Evolutionary conservation across 1,140 invertebrate species (phyloP).

Genomic region (Limonius californicus): DNA sequence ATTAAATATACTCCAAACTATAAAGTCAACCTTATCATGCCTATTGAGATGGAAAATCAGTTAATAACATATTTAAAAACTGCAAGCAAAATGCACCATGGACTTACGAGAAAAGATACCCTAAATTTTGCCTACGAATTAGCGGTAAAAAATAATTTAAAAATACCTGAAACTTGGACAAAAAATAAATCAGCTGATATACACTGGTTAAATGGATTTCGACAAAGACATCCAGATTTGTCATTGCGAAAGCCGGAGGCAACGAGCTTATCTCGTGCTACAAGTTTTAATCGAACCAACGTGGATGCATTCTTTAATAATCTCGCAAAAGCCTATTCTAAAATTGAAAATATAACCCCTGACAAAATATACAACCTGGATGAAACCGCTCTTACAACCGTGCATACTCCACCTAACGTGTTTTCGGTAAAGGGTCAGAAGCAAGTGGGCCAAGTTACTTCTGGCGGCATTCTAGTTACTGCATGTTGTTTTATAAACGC

Average conservation of each 20-base stretch:
- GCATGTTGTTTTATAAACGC: no score
- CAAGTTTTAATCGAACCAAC: slow-evolving; percentile 37
- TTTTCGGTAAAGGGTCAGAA: slow-evolving; percentile 37
- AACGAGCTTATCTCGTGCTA: slow-evolving; percentile 37
- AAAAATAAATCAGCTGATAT: slow-evolving; percentile 18
- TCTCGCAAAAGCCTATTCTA: neutral
- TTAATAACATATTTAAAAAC: no score
- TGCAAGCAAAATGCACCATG: no score
- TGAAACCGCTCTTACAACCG: slow-evolving; percentile 41
- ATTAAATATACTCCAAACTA: no score
- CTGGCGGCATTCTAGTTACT: neutral
- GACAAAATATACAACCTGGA: no score
- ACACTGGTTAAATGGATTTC: slow-evolving; percentile 42
- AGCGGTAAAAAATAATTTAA: slow-evolving; percentile 5
- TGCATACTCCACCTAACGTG: slow-evolving; percentile 25
- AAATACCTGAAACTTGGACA: slow-evolving; percentile 16
- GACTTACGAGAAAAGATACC: no score
- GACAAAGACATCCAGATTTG: slow-evolving; percentile 40
- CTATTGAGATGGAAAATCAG: no score
- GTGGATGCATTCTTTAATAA: slow-evolving; percentile 31
- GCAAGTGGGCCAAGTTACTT: slow-evolving; percentile 36
- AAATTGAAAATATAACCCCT: slow-evolving; percentile 43
- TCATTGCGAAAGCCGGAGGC: slow-evolving; percentile 38
- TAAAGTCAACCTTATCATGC: no score
- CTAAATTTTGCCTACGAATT: no score